Evolutionary conservation across 37 sponge, comb jelly and placozoan species (phyloP), one percentile per base, ranked within the genome.

Genomic region (Tethya wilhelma): DNA sequence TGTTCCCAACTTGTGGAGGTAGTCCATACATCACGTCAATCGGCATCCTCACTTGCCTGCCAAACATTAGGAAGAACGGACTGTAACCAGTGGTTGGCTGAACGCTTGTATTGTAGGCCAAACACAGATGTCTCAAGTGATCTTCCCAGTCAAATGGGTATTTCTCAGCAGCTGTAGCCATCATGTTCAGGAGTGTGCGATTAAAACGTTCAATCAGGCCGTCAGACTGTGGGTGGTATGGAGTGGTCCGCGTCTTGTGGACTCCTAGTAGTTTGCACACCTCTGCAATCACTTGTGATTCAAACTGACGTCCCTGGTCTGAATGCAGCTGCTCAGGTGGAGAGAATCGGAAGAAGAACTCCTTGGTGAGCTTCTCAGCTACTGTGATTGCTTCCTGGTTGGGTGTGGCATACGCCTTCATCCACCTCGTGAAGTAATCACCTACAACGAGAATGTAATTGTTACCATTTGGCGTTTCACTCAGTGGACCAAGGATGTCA

Each of bases 141-240:
- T 25, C 30, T 44, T 73, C 56, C 74, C 74, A 73, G 56, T 73
- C 56, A 46, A 30, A 32, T 22, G 28, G 74, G 14, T 73, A 8
- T 12, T 25, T 25, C 8, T 17, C 8, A 9, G 64, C 9, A 25
- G 43, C 9, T 14, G 80, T 79, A 32, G 68, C 80, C 28, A 77
- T 9, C 64, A 65, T 79, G 39, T 44, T 31, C 36, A 79, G 67
- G 22, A 88, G 69, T 19, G 80, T 84, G 0, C 78, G 65, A 45
- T 90, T 85, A 38, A 74, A 85, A 0, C 86, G 6, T 49, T 90
- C 90, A 7, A 90, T 73, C 43, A 90, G 44, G 11, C 86, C 90
- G 62, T 85, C 82, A 44, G 82, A 45, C 41, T 84, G 77, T 2
- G 84, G 84, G 74, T 89, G 90, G 59, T 81, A 80, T 3, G 90